Percentiles rank a stretch among this genome's conserved stretches.
These are phyloP conservation scores for Agrochola circellaris DNA, from an alignment of 2,888 invertebrate genomes.

Conservation along the genomic window DNA sequence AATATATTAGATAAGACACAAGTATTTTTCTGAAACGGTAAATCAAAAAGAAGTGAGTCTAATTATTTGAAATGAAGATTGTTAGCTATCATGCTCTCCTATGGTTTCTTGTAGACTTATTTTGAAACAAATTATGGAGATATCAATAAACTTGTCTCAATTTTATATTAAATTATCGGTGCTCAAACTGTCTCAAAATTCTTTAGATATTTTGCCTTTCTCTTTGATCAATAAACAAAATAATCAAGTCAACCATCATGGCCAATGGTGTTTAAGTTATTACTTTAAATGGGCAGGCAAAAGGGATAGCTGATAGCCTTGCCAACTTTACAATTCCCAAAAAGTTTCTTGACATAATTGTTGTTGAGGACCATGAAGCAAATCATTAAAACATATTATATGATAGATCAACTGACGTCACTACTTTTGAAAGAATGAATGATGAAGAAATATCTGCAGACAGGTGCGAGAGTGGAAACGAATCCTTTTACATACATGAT, in stretches of 20 bases:
- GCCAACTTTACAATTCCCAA: constrained; percentile 63
- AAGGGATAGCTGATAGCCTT: constrained; percentile 67
- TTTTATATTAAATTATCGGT: not conserved
- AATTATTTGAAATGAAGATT: not conserved
- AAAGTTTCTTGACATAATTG: constrained; percentile 59
- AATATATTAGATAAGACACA: not conserved
- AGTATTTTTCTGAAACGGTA: not conserved
- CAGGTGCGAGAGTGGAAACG: not conserved
- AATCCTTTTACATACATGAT: constrained; percentile 11
- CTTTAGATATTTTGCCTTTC: constrained; percentile 61
- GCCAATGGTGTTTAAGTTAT: constrained; percentile 58
- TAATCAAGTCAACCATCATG: constrained; percentile 63
- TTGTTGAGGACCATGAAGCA: constrained; percentile 41
- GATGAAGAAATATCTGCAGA: not conserved
- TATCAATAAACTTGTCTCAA: not conserved
- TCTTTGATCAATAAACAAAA: constrained; percentile 57
- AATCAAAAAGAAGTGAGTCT: not conserved
- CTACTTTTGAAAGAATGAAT: not conserved
- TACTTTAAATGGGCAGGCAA: constrained; percentile 62
- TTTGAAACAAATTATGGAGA: not conserved
- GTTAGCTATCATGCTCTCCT: not conserved
- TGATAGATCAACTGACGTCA: constrained; percentile 21
- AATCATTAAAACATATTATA: constrained; percentile 10
- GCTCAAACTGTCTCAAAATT: constrained; percentile 45
- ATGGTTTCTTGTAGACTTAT: not conserved